Base-by-base conservation (phyloP, 1,140 invertebrate genomes). In the Leptinotarsa lineolata region DNA sequence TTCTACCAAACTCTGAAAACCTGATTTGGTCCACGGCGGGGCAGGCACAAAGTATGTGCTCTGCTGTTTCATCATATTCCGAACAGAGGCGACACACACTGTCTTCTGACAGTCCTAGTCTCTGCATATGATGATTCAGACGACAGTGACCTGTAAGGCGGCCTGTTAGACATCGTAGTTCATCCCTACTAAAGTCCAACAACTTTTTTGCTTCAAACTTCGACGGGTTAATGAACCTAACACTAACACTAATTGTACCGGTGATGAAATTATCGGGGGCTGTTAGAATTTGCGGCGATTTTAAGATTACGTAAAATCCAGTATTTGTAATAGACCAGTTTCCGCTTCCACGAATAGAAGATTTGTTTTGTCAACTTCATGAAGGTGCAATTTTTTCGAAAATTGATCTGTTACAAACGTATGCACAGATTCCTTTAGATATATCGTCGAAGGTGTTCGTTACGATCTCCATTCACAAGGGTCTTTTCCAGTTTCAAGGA, bases 331-430 rank as follows among this genome's bases (percentile, higher is more conserved):
- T 81, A 58, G 79, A 83, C 75, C 77, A 76, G 11, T 83, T 85
- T 79, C 86, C 87, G 11, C 76, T 89, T 46, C 87, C 87, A 0
- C 79, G 80, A 21, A 85, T 87, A 13, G 84, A 85, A 68, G 83
- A 86, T 54, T 72, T 80, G 12, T 78, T 89, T 22, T 78, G 82
- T 68, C 76, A 70, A 16, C 48, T 88, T 16, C 73, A 75, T 1
- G 82, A 80, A 0, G 72, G 76, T 18, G 74, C 72, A 2, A 80
- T 74, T 64, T 87, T 86, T 67, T 75, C 78, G 3, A 78, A 81
- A 20, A 70, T 88, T 1, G 86, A 87, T 77, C 60, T 86, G 6
- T 70, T 70, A 0, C 79, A 79, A 30, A 86, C 86, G 2, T 88
- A 86, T 74, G 83, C 79, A 75, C 86, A 87, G 72, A 75, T 87